A percentile compares a stretch with the other conserved stretches of the same genome.
These are phyloP conservation scores for Actenoides lindsayi DNA, from an alignment of 2,113 vertebrate genomes.

Conservation along the genomic window DNA sequence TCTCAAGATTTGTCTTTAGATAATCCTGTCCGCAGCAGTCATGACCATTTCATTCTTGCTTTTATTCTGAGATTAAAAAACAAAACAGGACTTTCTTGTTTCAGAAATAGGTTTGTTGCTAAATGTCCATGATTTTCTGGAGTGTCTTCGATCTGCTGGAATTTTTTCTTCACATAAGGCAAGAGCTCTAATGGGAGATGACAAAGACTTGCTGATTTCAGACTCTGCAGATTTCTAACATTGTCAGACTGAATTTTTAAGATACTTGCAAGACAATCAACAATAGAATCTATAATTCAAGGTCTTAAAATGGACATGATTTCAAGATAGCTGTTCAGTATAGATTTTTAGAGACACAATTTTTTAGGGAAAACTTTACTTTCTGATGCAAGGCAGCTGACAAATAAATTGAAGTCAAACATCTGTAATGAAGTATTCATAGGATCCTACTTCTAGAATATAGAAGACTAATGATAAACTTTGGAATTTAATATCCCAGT, in stretches of 20 bases:
- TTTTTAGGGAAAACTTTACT: not conserved
- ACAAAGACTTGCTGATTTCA: not conserved
- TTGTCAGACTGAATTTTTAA: not conserved
- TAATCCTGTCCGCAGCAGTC: not conserved
- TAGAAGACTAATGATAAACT: not conserved
- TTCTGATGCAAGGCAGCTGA: not conserved
- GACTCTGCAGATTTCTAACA: not conserved
- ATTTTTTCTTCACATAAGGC: not conserved
- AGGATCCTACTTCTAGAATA: not conserved
- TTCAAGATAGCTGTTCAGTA: not conserved
- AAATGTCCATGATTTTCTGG: not conserved
- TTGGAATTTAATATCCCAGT: constrained; percentile 4
- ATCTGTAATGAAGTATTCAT: not conserved
- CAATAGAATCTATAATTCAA: not conserved
- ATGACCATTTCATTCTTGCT: not conserved
- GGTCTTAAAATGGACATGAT: not conserved
- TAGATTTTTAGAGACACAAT: not conserved
- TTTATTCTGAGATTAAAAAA: not conserved
- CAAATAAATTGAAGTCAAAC: not conserved
- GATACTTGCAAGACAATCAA: not conserved
- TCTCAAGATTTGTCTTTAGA: constrained; percentile 4
- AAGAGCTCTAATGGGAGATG: not conserved
- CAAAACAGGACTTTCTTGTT: not conserved
- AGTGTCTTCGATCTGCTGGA: not conserved
- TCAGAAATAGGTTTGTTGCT: not conserved